Evolutionary conservation across 2,888 invertebrate species (phyloP), one percentile per base, ranked within the genome.

Genomic region (Sarcophaga caerulescens): DNA sequence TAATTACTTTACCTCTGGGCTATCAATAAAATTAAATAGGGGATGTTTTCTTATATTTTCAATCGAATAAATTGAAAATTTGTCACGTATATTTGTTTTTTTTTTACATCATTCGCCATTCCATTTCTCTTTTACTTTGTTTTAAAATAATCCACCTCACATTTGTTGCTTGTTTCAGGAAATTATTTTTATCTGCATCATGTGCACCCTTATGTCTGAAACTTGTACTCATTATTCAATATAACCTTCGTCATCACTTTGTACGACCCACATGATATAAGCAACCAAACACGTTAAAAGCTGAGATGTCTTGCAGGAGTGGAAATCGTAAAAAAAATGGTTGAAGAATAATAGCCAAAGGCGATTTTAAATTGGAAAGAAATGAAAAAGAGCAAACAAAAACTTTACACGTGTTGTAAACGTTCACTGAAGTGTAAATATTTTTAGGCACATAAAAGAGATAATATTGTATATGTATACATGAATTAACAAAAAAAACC

Each of bases 91-190:
- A 4, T 47, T 60, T 44, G 47, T 62, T 35, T 76, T n/a, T n/a
- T n/a, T n/a, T 4, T 19, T 11, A 35, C 35, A 10, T 10, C 35
- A 35, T 35, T 47, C 1, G 52, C 17, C 4, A 14, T 52, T 57
- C n/a, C 1, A 12, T 71, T 25, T 1, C 3, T 25, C 0, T 47
- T 35, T 59, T 35, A 44, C 6, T 4, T 17, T 68, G 35, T 79
- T 70, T 21, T 52, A n/a, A 19, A 45, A 60, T 19, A 17, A 44
- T 17, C 11, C 45, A 12, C n/a, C 45, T 23, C 35, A 60, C 10
- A 73, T 74, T 80, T 57, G 23, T 57, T 75, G 1, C 76, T 82
- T 66, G 60, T 78, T 83, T 83, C 78, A 73, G 83, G 73, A 83
- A 78, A 83, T 78, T 78, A 78, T 60, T 23, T 78, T 10, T 71